Evolutionary conservation across 64 coral and sea anemone genomes (phyloP), one percentile per base, ranked within the genome.

Genomic region (Montipora sp.): DNA sequence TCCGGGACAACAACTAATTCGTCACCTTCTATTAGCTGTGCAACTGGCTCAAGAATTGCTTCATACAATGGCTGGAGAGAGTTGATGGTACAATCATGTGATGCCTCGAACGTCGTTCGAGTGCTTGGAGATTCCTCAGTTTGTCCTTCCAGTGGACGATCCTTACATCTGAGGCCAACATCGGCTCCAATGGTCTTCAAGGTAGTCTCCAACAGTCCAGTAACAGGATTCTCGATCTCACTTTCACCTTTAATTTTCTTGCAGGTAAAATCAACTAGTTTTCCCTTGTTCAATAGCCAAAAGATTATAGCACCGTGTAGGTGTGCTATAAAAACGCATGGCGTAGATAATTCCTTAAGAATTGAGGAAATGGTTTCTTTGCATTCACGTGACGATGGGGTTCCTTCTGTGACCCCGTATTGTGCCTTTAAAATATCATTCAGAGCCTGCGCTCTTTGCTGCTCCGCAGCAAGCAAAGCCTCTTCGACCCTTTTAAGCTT

Each of bases 391-490:
- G 48, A 16, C 27, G 3, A 3, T 8, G 47, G 48, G 7, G 4
- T 45, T n/a, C 5, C 11, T 18, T 21, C 77, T 51, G 12, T 59
- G 12, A 59, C 9, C 51, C 78, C 78, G 27, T 80, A 59, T 24
- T 43, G 50, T 5, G 59, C 19, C 0, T 59, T 24, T 7, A 80
- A 59, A 12, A 59, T 11, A 59, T 80, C 78, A 9, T 9, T 59
- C 51, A 80, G 59, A 13, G 78, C 78, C 18, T 80, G 78, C 1
- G 78, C 50, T 22, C 78, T 19, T 36, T 19, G 49, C 21, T 80
- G 19, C 22, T 80, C 78, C 3, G 51, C 78, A 80, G 51, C 78
- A 80, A 19, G 22, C 50, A 80, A 59, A 59, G 78, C 78, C 8
- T 80, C 78, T 8, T 57, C 53, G n/a, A 21, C 59, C 9, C 19